Conservation (phyloP, 2,113 vertebrate species). For the Vidua chalybeata region DNA sequence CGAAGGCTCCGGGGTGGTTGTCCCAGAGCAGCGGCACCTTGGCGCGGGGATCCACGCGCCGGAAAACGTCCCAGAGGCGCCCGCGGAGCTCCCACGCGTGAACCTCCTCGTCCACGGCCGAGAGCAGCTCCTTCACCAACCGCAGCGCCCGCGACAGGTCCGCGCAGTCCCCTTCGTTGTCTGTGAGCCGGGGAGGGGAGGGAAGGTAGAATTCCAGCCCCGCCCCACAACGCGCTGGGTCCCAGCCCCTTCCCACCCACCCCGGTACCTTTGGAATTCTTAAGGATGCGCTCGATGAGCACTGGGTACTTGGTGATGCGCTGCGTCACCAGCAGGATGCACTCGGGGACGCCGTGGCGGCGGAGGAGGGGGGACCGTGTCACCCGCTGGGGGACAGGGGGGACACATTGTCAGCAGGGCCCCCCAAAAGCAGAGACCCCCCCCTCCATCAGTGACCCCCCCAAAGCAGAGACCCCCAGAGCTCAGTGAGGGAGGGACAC, state of each 20-base stretch:
- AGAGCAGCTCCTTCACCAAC: constrained; percentile 83
- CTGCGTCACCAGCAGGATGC: constrained; percentile 92
- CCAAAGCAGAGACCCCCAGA: not conserved
- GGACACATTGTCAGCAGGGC: not conserved
- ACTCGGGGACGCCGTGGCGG: constrained; percentile 90
- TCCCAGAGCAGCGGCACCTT: constrained; percentile 73
- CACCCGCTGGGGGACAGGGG: constrained; percentile 73
- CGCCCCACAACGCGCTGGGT: too few relatives aligned
- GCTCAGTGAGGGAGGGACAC: not conserved
- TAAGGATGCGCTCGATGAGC: constrained; percentile 87
- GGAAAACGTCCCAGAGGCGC: constrained; percentile 85
- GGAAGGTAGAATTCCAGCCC: fast-evolving
- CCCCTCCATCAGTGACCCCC: not conserved
- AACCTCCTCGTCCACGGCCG: constrained; percentile 85
- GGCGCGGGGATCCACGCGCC: constrained; percentile 79
- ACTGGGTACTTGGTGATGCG: constrained; percentile 94
- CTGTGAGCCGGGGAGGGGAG: not conserved
- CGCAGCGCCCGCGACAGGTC: constrained; percentile 75
- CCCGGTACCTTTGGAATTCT: constrained; percentile 84
- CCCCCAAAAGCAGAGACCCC: not conserved
- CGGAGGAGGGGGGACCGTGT: constrained; percentile 81
- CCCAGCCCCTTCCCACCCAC: not conserved
- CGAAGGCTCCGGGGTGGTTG: constrained; percentile 75
- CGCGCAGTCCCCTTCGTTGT: constrained; percentile 79
- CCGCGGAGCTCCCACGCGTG: constrained; percentile 82